These are phyloP conservation scores for Brachirus orientalis DNA, from an alignment of 2,113 vertebrate species.

Conservation along the genomic window DNA sequence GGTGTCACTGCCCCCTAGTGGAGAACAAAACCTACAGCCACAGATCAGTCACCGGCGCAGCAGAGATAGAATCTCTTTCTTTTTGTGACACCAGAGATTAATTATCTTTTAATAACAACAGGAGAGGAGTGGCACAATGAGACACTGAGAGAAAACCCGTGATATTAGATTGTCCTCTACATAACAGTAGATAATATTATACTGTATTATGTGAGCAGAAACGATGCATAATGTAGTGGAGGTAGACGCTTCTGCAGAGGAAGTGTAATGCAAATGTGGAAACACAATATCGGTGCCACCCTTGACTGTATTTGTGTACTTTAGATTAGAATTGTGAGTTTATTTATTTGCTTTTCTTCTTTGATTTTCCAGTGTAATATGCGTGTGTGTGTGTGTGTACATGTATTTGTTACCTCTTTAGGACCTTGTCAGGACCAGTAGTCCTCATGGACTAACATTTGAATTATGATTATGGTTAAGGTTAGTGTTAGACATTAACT, in stretches of 20 bases:
- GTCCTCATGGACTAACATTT: too few species aligned
- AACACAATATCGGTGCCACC: background rate
- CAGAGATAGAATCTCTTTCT: background rate
- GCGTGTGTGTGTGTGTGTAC: background rate
- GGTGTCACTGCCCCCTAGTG: conserved; percentile 74
- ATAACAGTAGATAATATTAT: background rate
- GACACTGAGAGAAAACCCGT: background rate
- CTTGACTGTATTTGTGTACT: conserved; percentile 14
- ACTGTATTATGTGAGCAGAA: background rate
- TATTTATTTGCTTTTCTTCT: background rate
- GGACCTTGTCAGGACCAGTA: too few species aligned
- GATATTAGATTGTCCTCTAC: background rate
- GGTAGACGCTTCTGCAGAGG: background rate
- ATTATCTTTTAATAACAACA: background rate
- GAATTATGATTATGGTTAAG: too few species aligned
- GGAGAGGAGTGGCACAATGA: background rate
- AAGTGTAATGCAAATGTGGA: conserved; percentile 17
- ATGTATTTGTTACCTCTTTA: background rate
- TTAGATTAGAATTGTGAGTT: too few species aligned
- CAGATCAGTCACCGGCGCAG: background rate
- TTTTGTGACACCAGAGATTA: conserved; percentile 5
- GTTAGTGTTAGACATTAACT: too few species aligned
- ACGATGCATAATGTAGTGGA: background rate
- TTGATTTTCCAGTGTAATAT: background rate
- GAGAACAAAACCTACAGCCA: conserved; percentile 7